Conservation (phyloP, 1,140 invertebrate genomes). For the Neodiprion fabricii region DNA sequence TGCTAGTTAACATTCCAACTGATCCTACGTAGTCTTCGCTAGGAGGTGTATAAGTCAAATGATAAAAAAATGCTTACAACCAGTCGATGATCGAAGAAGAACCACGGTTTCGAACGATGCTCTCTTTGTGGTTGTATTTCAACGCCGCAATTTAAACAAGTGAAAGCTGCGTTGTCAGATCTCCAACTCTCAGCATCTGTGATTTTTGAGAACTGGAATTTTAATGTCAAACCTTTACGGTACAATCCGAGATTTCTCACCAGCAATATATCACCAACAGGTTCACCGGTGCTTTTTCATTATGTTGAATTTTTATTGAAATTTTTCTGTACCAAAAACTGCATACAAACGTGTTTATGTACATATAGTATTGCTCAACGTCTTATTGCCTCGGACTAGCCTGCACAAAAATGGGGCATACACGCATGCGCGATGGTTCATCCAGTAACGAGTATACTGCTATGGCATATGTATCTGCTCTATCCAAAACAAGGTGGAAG, state of each 20-base stretch:
- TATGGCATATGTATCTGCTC: not conserved
- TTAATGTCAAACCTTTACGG: not conserved
- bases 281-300: not conserved
- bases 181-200: not conserved
- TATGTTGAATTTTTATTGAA: not conserved
- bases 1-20: not conserved
- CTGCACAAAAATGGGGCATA: slow-evolving; percentile 2
- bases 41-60: not conserved
- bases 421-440: slow-evolving; percentile 4
- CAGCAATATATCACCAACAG: not conserved
- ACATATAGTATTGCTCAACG: not conserved
- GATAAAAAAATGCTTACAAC: not conserved
- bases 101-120: slow-evolving; percentile 1
- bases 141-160: slow-evolving; percentile 1
- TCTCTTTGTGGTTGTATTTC: slow-evolving; percentile 1
- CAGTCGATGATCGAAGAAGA: not conserved
- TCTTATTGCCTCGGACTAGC: not conserved
- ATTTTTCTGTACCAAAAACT: not conserved
- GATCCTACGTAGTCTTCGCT: not conserved
- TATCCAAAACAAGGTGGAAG: no score
- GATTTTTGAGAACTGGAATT: not conserved
- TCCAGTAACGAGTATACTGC: not conserved
- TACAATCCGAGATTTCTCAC: not conserved
- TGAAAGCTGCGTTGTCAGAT: slow-evolving; percentile 7
- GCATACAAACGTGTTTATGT: not conserved